phyloP scores from a whole-genome alignment of 1,140 invertebrate genomes.

The Goniozus legneri region DNA sequence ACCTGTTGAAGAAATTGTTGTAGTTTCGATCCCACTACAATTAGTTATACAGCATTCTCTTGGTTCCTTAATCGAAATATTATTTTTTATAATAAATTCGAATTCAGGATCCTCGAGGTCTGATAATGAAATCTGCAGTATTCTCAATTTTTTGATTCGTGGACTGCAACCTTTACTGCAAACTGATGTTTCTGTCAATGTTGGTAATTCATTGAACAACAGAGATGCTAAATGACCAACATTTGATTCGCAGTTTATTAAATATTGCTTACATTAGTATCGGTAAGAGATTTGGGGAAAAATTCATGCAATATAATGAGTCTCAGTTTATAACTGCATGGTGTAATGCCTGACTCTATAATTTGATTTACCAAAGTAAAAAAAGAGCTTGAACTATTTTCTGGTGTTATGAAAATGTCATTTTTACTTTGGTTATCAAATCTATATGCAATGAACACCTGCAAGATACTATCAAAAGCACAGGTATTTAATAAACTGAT shows the following conservation, averaged over 20 bases:
- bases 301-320: slow-evolving; percentile 8
- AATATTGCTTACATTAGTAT: neutral
- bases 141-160: neutral
- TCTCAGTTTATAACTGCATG: slow-evolving; percentile 9
- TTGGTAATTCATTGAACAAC: neutral
- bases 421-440: neutral
- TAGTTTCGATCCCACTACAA: neutral
- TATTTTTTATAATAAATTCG: too few relatives aligned
- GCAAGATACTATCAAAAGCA: slow-evolving; percentile 15
- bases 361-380: slow-evolving; percentile 4
- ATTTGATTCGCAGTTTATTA: neutral
- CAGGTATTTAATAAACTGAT: slow-evolving; percentile 9
- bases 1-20: neutral
- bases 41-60: neutral
- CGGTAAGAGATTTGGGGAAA: neutral
- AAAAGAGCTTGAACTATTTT: slow-evolving; percentile 1
- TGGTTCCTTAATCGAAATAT: neutral
- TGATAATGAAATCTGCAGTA: neutral
- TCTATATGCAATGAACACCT: slow-evolving; percentile 8
- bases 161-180: neutral
- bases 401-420: neutral
- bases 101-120: too few relatives aligned
- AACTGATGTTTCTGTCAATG: neutral
- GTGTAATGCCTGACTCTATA: neutral
- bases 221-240: neutral